A percentile compares a stretch with the other conserved stretches of the same genome.
phyloP scores from a whole-genome alignment of 2,113 vertebrate genomes.

The Elachura formosa region DNA sequence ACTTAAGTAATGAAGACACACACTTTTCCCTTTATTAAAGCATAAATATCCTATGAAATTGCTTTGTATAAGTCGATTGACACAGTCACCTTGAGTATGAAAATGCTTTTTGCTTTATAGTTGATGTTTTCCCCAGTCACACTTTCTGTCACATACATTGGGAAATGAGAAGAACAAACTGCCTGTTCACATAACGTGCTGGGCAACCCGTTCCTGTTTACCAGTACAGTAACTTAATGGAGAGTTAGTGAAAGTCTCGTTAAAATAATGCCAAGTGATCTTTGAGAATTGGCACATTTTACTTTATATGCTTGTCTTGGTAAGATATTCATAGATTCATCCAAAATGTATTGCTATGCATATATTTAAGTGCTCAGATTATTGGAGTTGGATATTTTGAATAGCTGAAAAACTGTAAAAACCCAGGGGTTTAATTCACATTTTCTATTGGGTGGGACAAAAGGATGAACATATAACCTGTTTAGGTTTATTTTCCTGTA shows the following conservation, averaged over 20 bases:
- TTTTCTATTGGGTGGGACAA: not conserved
- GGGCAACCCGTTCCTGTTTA: not conserved
- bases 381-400: not conserved
- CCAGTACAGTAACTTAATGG: not conserved
- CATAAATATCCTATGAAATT: not conserved
- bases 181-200: not conserved
- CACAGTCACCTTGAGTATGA: not conserved
- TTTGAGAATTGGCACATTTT: not conserved
- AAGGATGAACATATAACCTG: not conserved
- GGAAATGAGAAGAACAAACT: not conserved
- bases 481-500: not conserved
- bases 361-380: not conserved
- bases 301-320: not conserved
- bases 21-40: not conserved
- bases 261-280: not conserved
- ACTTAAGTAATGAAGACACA: not conserved
- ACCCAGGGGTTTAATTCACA: accelerated
- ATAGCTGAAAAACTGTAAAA: not conserved
- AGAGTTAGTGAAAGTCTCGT: not conserved
- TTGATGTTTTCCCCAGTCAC: not conserved
- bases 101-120: not conserved
- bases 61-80: not conserved
- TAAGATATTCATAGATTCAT: not conserved
- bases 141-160: not conserved
- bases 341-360: not conserved